Evolutionary conservation across 2,797 vertebrate genomes (phyloP), one percentile per base, ranked within the genome.

Genomic region (Zenarchopterus dispar): DNA sequence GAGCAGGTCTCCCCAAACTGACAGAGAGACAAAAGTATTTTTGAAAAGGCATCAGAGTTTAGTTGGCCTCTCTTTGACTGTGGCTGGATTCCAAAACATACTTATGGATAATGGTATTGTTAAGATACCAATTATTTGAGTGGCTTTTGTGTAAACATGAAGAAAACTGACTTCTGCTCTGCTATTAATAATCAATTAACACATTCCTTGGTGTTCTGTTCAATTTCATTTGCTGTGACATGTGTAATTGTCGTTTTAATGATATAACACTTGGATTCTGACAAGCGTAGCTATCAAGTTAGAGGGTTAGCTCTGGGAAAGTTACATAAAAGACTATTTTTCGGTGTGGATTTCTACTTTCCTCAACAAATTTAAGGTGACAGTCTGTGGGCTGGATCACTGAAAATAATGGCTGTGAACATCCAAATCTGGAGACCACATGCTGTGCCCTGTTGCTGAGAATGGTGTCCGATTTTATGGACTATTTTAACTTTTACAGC

Each of bases 351-450:
- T 26, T 56, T 67, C 6, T 22, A 46, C 26, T 33, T 56, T 22
- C 50, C 19, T 58, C 36, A 23, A 18, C 22, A 36, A 39, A 62
- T 52, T 57, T 43, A 28, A 22, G 51, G 45, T 45, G 48, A 70
- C 45, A 47, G n/a, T 51, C 15, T 62, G 16, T 48, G 10, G 26
- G 59, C 46, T 50, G 22, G 45, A 68, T 64, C 33, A 24, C 24
- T 31, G 26, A 57, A 65, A 62, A 36, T 17, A 44, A 22, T 44
- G 24, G 47, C 26, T 33, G 42, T n/a, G 47, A 62, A 60, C 41
- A 71, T 59, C 39, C 28, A 60, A 53, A 76, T 79, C 56, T 71
- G 65, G 54, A 74, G 61, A 74, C 63, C 73, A 84, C 48, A 68
- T 76, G 77, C 63, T 50, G 45, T 26, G 46, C 54, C 22, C 56